These are phyloP conservation scores for Drosophila fuyamai DNA, from an alignment of 1,140 invertebrate species.

Conservation along the genomic window DNA sequence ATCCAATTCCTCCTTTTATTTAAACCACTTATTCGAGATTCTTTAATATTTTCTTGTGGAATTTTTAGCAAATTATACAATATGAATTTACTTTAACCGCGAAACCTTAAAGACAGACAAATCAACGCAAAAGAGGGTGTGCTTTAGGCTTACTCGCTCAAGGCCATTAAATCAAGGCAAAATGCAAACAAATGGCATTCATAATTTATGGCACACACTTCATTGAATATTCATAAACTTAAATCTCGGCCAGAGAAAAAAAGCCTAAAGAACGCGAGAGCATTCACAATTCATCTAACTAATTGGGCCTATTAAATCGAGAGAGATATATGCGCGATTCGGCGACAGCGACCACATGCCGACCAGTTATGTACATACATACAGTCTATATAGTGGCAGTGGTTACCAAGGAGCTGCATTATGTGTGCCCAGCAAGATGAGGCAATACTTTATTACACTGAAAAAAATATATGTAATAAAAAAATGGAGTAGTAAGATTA, in stretches of 20 bases:
- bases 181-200: constrained; percentile 79
- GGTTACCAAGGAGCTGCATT: constrained; percentile 75
- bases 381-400: constrained; percentile 12
- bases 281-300: constrained; percentile 76
- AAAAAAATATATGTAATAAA: neutral
- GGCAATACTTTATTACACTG: constrained; percentile 1
- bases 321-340: constrained; percentile 42
- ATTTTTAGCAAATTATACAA: neutral
- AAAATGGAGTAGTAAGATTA: neutral
- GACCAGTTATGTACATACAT: constrained; percentile 9
- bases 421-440: constrained; percentile 3
- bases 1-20: no score
- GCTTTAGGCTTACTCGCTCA: constrained; percentile 18
- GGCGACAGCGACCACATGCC: constrained; percentile 58
- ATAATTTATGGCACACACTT: constrained; percentile 81
- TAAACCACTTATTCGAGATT: no score
- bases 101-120: constrained; percentile 10
- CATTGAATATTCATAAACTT: constrained; percentile 84
- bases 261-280: constrained; percentile 36
- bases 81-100: neutral
- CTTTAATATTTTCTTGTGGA: no score
- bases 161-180: constrained; percentile 65
- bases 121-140: neutral
- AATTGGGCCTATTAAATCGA: constrained; percentile 78
- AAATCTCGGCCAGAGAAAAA: constrained; percentile 61